Conservation (phyloP, 1,140 invertebrate species). For the Bombus balteatus region DNA sequence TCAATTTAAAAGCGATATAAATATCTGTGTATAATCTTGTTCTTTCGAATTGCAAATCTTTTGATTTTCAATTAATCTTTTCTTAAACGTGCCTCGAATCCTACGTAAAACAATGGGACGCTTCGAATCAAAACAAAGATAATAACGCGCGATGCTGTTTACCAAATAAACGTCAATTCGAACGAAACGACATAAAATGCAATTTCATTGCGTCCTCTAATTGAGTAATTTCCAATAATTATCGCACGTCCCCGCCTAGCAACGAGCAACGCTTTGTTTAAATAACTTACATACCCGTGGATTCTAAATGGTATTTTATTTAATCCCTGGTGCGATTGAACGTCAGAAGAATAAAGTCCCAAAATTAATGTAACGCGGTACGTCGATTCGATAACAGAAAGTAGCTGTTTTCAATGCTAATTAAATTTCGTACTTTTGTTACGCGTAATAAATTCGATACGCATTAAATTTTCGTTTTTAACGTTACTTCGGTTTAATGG, state of each 20-base stretch:
- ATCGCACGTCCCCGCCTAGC: neutral
- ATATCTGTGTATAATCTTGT: too few species aligned
- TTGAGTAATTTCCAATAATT: constrained; percentile 8
- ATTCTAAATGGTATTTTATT: neutral
- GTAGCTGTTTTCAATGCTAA: neutral
- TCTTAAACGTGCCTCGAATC: neutral
- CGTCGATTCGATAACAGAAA: neutral
- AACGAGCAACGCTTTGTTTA: neutral
- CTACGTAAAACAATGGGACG: neutral
- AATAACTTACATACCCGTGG: neutral
- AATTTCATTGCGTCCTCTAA: neutral
- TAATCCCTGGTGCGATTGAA: neutral
- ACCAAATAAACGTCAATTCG: neutral
- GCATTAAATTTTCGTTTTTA: too few species aligned
- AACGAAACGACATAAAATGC: neutral
- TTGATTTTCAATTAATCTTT: neutral
- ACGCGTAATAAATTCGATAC: too few species aligned
- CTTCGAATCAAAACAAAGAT: neutral
- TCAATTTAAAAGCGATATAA: too few species aligned
- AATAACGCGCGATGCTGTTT: neutral
- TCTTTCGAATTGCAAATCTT: neutral
- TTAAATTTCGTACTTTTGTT: too few species aligned
- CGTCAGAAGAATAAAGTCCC: neutral
- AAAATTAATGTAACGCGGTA: too few species aligned
- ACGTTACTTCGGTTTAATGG: too few species aligned